Conservation (phyloP, 2,888 invertebrate species). For the Xestia sexstrigata region DNA sequence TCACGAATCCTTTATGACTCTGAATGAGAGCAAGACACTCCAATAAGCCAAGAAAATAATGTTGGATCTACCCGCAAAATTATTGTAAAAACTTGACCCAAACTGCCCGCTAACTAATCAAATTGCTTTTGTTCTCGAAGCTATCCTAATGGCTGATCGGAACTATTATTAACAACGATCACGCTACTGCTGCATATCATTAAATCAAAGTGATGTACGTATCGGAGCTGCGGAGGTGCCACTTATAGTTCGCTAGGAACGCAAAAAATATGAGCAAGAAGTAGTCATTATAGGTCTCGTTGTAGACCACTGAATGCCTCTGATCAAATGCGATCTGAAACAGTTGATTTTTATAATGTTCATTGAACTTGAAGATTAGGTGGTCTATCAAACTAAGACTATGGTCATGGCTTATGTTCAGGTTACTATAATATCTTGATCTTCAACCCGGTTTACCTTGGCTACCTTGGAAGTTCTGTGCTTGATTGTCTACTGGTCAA, state of each 20-base stretch:
- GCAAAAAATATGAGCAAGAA: conserved; percentile 42
- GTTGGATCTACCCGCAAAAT: not conserved
- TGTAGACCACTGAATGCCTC: conserved; percentile 31
- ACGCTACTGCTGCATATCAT: conserved; percentile 18
- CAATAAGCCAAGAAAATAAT: not conserved
- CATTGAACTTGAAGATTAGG: conserved; percentile 12
- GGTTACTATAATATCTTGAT: not conserved
- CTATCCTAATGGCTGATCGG: conserved; percentile 9
- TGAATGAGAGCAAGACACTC: not conserved
- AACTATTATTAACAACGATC: conserved; percentile 22
- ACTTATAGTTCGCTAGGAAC: conserved; percentile 33
- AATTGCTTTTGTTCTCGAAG: conserved; percentile 22
- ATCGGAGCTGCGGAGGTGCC: conserved; percentile 19
- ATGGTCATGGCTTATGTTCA: not conserved
- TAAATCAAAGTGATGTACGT: conserved; percentile 27
- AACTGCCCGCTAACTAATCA: not conserved
- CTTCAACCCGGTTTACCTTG: not conserved
- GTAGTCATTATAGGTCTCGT: conserved; percentile 35
- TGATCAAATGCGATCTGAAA: conserved; percentile 33
- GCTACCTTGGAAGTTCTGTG: not conserved
- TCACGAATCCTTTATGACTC: not conserved
- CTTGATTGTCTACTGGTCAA: not conserved
- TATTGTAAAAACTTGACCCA: not conserved
- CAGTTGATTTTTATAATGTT: conserved; percentile 18
- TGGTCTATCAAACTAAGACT: not conserved